Conservation (phyloP, 2,797 vertebrate species). For the Luscinia megarhynchos region DNA sequence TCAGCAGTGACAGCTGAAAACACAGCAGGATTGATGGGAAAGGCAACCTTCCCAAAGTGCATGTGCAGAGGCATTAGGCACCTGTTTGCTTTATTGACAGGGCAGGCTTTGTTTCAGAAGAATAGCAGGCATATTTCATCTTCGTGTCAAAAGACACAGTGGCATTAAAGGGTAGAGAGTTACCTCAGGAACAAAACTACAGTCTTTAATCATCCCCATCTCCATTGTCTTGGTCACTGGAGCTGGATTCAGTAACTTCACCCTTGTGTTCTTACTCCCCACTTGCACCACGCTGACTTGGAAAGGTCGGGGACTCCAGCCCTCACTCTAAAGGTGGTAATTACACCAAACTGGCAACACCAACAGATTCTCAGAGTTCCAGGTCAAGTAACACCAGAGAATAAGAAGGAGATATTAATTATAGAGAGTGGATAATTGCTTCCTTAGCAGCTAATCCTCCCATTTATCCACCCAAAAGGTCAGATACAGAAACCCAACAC, state of each 20-base stretch:
- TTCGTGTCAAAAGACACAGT: constrained; percentile 45
- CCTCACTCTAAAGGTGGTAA: constrained; percentile 16
- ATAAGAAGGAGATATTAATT: constrained; percentile 71
- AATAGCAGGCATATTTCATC: constrained; percentile 52
- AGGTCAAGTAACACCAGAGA: constrained; percentile 64
- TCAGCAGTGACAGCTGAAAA: constrained; percentile 39
- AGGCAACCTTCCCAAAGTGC: constrained; percentile 35
- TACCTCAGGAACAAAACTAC: constrained; percentile 35
- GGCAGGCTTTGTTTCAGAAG: constrained; percentile 27
- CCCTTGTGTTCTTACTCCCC: not conserved
- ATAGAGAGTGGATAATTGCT: constrained; percentile 71
- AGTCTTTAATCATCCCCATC: not conserved
- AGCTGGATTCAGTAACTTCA: constrained; percentile 32
- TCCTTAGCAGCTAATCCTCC: constrained; percentile 72
- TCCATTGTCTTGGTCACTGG: constrained; percentile 17
- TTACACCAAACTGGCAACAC: constrained; percentile 51
- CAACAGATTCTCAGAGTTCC: constrained; percentile 39
- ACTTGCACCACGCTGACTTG: not conserved
- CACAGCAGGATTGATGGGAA: constrained; percentile 3
- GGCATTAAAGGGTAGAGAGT: constrained; percentile 41
- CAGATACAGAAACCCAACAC: constrained; percentile 59
- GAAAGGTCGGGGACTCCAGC: not conserved
- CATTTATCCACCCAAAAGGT: constrained; percentile 67
- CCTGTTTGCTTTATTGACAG: constrained; percentile 54
- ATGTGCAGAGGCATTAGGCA: constrained; percentile 33